These are phyloP conservation scores for Galaxias olidus DNA, from an alignment of 2,797 vertebrate species.

Conservation along the genomic window DNA sequence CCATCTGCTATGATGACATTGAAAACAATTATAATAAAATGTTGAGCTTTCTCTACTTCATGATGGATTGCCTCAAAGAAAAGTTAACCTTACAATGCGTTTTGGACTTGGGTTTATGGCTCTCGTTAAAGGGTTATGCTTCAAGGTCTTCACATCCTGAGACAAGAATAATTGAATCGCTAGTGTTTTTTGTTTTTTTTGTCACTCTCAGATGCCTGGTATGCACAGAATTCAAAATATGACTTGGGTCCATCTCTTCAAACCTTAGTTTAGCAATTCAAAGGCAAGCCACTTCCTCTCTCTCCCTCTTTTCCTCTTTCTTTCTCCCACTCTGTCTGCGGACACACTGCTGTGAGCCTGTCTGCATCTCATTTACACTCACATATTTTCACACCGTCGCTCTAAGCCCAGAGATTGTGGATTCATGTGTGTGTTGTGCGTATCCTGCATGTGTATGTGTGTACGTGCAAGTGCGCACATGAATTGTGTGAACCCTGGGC, in stretches of 20 bases:
- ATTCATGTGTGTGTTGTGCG: slow-evolving; percentile 15
- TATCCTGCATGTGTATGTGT: slow-evolving; percentile 23
- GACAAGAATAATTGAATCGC: neutral
- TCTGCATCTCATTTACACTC: slow-evolving; percentile 78
- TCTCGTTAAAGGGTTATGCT: neutral
- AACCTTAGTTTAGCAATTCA: slow-evolving; percentile 57
- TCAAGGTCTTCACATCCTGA: too few species aligned
- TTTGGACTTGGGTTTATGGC: neutral
- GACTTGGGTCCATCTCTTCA: slow-evolving; percentile 44
- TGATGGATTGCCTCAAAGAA: slow-evolving; percentile 1
- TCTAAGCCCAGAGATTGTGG: slow-evolving; percentile 55
- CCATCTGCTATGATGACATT: slow-evolving; percentile 57
- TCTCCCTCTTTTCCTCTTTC: slow-evolving; percentile 49
- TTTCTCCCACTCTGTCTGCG: slow-evolving; percentile 20
- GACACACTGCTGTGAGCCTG: slow-evolving; percentile 63
- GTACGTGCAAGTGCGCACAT: slow-evolving; percentile 6
- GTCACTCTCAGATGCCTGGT: slow-evolving; percentile 35
- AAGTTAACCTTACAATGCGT: neutral
- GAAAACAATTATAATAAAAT: slow-evolving; percentile 49
- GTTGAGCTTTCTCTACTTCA: slow-evolving; percentile 35
- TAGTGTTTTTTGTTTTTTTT: neutral
- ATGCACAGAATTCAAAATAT: slow-evolving; percentile 62
- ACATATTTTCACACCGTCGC: slow-evolving; percentile 69
- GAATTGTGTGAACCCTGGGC: slow-evolving; percentile 33
- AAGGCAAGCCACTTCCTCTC: slow-evolving; percentile 47